phyloP scores from a whole-genome alignment of 2,797 vertebrate genomes.

The Tachyglossus aculeatus region DNA sequence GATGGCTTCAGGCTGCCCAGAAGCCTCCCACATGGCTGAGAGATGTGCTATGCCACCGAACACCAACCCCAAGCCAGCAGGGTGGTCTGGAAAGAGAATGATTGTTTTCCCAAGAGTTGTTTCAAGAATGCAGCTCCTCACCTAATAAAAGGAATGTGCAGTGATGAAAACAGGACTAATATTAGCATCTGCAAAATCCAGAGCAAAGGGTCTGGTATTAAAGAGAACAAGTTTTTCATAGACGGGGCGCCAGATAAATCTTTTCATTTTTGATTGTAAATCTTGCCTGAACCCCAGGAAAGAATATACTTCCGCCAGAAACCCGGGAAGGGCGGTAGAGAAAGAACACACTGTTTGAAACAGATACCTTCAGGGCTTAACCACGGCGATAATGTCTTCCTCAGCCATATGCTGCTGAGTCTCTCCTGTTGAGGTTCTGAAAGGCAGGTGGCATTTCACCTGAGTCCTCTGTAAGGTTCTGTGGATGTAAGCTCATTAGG shows the following conservation, averaged over 20 bases:
- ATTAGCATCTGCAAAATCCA: conserved; percentile 58
- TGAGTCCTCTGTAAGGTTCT: too few relatives aligned
- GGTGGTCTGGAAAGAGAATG: conserved; percentile 63
- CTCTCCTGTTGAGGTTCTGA: background rate
- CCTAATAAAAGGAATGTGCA: conserved; percentile 64
- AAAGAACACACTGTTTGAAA: conserved; percentile 48
- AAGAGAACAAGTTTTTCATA: conserved; percentile 7
- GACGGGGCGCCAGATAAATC: conserved; percentile 45
- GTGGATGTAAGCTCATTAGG: too few relatives aligned
- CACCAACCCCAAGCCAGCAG: conserved; percentile 59
- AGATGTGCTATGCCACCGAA: background rate
- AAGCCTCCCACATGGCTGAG: conserved; percentile 30
- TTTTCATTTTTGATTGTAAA: conserved; percentile 47
- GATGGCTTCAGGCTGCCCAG: conserved; percentile 48
- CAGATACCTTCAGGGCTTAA: conserved; percentile 11
- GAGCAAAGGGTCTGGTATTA: conserved; percentile 21
- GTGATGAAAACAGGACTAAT: conserved; percentile 53
- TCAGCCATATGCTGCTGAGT: conserved; percentile 3
- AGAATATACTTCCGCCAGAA: conserved; percentile 52
- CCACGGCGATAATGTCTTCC: conserved; percentile 8
- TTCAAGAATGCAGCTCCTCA: conserved; percentile 67
- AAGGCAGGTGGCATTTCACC: too few relatives aligned
- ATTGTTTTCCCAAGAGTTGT: conserved; percentile 57
- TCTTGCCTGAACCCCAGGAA: conserved; percentile 37
- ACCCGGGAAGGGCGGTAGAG: conserved; percentile 31